Percentiles rank a stretch among this genome's conserved stretches.
Conservation (phyloP, 2,113 vertebrate species). For the Azemiops feae region DNA sequence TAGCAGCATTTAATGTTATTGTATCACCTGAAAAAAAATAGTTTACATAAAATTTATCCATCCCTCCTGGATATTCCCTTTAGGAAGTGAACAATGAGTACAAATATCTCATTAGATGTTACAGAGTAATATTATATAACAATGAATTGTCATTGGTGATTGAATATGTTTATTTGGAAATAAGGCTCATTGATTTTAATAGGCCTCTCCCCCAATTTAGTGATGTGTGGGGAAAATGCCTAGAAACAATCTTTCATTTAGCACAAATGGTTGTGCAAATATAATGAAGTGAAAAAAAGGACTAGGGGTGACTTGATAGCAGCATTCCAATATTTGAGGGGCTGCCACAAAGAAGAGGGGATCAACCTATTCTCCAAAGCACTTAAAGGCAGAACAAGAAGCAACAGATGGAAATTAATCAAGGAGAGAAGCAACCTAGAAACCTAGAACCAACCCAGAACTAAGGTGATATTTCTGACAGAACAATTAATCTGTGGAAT, state of each 20-base stretch:
- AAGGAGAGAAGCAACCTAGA: neutral
- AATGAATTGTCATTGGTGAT: neutral
- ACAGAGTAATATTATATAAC: neutral
- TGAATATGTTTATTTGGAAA: neutral
- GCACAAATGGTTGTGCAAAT: neutral
- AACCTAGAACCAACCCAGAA: neutral
- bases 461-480: neutral
- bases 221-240: neutral
- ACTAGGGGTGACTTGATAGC: neutral
- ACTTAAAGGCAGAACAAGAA: neutral
- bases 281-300: neutral
- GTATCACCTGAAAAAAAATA: neutral
- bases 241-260: neutral
- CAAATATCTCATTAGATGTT: neutral
- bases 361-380: neutral
- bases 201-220: neutral
- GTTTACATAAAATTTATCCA: neutral
- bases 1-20: neutral
- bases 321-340: neutral
- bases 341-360: neutral
- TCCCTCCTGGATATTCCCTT: neutral
- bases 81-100: neutral
- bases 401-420: neutral
- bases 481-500: too few species aligned
- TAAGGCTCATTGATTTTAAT: neutral